Conservation (phyloP, 2,113 vertebrate genomes). For the Pseudorectes ferrugineus region DNA sequence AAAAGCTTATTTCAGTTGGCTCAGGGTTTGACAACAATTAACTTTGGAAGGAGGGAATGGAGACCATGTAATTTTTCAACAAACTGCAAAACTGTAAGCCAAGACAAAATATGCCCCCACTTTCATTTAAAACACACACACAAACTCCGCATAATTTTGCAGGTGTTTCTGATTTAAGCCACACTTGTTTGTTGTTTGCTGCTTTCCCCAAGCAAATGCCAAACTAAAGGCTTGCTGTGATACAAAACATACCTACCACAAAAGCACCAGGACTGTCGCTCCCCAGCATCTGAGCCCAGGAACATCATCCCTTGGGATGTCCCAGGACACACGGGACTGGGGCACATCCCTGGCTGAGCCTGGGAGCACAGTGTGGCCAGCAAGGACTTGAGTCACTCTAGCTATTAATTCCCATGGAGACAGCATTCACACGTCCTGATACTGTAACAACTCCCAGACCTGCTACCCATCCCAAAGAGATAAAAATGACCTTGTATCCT, state of each 20-base stretch:
- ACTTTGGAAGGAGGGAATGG: conserved; percentile 2
- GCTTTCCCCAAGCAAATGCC: neutral
- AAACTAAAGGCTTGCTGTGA: neutral
- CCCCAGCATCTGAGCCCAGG: neutral
- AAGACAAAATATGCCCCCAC: neutral
- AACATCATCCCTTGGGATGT: neutral
- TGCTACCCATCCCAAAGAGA: neutral
- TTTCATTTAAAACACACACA: conserved; percentile 39
- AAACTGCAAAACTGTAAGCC: conserved; percentile 36
- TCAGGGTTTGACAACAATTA: neutral
- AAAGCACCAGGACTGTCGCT: neutral
- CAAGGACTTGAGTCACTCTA: neutral
- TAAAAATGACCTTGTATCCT: neutral
- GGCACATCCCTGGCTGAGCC: neutral
- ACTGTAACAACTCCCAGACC: rapidly evolving
- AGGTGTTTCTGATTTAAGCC: conserved; percentile 66
- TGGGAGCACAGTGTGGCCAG: neutral
- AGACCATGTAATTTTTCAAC: conserved; percentile 38
- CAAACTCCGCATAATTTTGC: conserved; percentile 1
- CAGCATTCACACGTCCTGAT: neutral
- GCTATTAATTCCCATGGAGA: rapidly evolving
- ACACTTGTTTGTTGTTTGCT: conserved; percentile 58
- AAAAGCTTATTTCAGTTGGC: conserved; percentile 19
- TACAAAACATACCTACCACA: neutral
- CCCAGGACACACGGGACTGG: rapidly evolving